Conservation (phyloP, 2,797 vertebrate genomes). For the Aphelocoma californica region DNA sequence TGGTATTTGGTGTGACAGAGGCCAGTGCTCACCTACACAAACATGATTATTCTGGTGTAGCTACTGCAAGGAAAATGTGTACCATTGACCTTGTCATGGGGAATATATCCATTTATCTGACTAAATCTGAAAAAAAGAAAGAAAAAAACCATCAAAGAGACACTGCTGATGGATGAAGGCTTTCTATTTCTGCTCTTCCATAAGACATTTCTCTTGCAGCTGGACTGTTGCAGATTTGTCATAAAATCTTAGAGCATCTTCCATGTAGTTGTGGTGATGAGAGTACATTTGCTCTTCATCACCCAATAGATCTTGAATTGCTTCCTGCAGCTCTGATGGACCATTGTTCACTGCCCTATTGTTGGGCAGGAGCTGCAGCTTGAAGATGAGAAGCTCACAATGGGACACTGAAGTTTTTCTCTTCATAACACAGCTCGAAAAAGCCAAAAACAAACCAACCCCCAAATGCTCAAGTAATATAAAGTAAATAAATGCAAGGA, state of each 20-base stretch:
- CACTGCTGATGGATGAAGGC: conserved; percentile 24
- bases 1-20: background rate
- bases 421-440: conserved; percentile 32
- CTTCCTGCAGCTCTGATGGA: conserved; percentile 65
- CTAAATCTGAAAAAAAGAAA: background rate
- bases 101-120: background rate
- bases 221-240: conserved; percentile 63
- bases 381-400: conserved; percentile 30
- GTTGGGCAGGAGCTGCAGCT: conserved; percentile 18
- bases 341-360: conserved; percentile 44
- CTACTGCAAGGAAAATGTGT: background rate
- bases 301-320: conserved; percentile 55
- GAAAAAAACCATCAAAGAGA: background rate
- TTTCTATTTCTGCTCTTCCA: conserved; percentile 49
- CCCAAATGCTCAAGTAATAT: background rate
- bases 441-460: background rate
- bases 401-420: conserved; percentile 25
- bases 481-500: conserved; percentile 20
- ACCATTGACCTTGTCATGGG: background rate
- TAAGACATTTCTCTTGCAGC: conserved; percentile 60
- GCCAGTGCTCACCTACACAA: background rate
- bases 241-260: conserved; percentile 53
- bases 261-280: conserved; percentile 37
- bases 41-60: background rate
- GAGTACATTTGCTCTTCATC: conserved; percentile 62